A percentile compares a stretch with the other conserved stretches of the same genome.
phyloP scores from a whole-genome alignment of 2,113 vertebrate species.

The Anoplopoma fimbria region DNA sequence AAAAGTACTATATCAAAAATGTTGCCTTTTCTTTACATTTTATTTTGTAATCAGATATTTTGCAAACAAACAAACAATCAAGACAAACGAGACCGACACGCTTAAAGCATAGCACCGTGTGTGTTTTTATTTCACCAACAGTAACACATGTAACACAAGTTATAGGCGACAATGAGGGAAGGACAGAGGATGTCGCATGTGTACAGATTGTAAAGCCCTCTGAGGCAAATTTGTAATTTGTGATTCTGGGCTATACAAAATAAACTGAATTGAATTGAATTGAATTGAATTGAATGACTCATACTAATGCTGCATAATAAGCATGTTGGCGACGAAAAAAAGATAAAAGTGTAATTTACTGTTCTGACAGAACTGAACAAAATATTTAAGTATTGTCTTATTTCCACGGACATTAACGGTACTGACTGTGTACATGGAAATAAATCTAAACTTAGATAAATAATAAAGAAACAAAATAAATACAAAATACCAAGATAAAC shows the following conservation, averaged over 20 bases:
- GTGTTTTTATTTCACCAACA: slow-evolving; percentile 13
- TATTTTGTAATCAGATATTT: not conserved
- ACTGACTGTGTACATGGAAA: not conserved
- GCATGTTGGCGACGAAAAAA: not conserved
- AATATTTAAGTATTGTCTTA: not conserved
- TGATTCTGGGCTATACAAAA: too few species aligned
- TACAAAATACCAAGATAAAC: not conserved
- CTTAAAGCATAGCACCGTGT: not conserved
- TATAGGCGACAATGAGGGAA: not conserved
- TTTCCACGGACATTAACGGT: not conserved
- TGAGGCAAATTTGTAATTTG: too few species aligned
- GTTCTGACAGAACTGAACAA: not conserved
- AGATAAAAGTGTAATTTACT: not conserved
- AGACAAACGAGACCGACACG: not conserved
- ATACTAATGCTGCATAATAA: not conserved
- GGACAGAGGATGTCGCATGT: too few species aligned
- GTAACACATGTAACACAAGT: not conserved
- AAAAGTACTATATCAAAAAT: not conserved
- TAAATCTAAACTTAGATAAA: not conserved
- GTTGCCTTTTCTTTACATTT: not conserved
- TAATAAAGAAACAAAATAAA: not conserved
- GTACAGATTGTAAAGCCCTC: too few species aligned
- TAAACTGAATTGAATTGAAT: too few species aligned
- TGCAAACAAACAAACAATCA: not conserved
- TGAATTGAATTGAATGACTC: too few species aligned